Evolutionary conservation across 2,797 vertebrate genomes (phyloP), one percentile per base, ranked within the genome.

Genomic region (Acomys russatus): DNA sequence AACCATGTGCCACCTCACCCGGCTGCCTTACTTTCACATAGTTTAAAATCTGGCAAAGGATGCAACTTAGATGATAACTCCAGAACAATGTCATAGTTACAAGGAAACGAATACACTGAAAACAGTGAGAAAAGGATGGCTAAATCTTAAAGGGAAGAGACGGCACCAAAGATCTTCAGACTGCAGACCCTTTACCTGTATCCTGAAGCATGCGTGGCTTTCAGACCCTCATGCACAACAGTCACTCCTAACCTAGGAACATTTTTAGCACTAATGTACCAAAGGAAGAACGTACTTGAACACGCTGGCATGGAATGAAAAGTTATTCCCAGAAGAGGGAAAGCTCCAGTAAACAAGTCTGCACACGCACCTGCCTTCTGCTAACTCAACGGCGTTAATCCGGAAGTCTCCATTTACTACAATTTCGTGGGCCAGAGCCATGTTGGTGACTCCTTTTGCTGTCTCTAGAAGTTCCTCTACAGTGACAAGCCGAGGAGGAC

Each of bases 371-470:
- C 99, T 99, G 98, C 99, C 99, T 94, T 99, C 99, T 35, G 99
- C 99, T 95, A 99, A 97, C 87, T 99, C 99, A 15, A 98, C 44
- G 14, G 99, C 99, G 93, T 99, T 99, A 96, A 99, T 98, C 98
- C 99, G 98, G 96, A 99, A 99, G 83, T 98, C 98, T 93, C 99
- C 98, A 97, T 99, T 99, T 76, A 99, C 98, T 82, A 99, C 98
- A 90, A 99, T 99, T 97, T 99, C 99, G 6, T 99, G 99, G 64
- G 99, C 99, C 90, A 99, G 95, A 5, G 99, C 99, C 99, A 99
- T 99, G 98, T 99, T 99, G 88, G 99, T 99, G 95, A 99, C 99
- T 82, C 99, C 99, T 98, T 99, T 99, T 0, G 99, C 99, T 0
- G 99, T 99, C 97, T 99, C 99, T 99, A 99, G 99, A 88, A 99